Percentiles rank a stretch among this genome's conserved stretches.
These are phyloP conservation scores for Saguinus oedipus DNA, from an alignment of 2,797 vertebrate species.

Conservation along the genomic window DNA sequence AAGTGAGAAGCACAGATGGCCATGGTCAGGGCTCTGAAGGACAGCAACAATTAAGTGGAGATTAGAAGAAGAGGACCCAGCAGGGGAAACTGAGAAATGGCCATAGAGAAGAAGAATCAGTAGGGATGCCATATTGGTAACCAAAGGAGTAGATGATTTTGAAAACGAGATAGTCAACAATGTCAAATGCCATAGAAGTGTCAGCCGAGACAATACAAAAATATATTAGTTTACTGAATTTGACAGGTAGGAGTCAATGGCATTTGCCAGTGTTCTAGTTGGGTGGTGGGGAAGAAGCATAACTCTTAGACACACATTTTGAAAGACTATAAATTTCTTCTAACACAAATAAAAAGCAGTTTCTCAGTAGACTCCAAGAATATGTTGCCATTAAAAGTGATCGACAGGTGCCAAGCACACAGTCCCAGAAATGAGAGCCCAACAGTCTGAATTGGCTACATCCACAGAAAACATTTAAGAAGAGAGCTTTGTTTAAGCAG, in stretches of 20 bases:
- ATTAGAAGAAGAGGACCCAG: neutral
- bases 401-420: neutral
- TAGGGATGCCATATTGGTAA: neutral
- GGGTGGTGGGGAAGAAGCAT: neutral
- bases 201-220: constrained; percentile 21
- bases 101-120: constrained; percentile 1
- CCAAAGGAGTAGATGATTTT: constrained; percentile 8
- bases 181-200: constrained; percentile 3
- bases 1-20: neutral
- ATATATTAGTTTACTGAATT: neutral
- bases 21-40: neutral
- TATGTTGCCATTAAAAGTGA: constrained; percentile 40
- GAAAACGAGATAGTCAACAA: constrained; percentile 34
- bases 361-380: neutral
- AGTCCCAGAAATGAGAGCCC: neutral
- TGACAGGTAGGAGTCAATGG: constrained; percentile 46
- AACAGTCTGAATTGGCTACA: neutral
- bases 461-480: constrained; percentile 76
- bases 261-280: neutral
- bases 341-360: constrained; percentile 21
- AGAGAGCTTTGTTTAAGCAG: constrained; percentile 80
- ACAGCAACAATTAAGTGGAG: neutral
- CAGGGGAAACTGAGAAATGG: neutral
- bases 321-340: constrained; percentile 23
- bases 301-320: constrained; percentile 4